Percentiles rank a stretch among this genome's conserved stretches.
Conservation (phyloP, 2,888 invertebrate genomes). For the Rhaphigaster nebulosa region DNA sequence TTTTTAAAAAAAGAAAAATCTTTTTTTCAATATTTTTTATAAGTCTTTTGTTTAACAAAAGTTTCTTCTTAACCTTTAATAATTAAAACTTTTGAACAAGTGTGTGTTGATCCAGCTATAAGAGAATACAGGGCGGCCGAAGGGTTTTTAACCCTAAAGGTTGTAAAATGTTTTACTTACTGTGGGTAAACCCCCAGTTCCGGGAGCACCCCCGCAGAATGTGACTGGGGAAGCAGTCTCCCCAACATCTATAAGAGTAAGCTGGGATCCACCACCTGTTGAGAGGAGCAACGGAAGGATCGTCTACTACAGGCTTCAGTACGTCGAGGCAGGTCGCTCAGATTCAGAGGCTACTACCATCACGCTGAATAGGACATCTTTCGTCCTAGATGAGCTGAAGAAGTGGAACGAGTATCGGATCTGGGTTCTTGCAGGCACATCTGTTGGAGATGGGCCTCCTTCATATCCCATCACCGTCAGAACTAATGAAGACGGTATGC, state of each 20-base stretch:
- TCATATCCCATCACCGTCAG: conserved; percentile 92
- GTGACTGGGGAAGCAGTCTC: conserved; percentile 90
- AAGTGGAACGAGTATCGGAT: conserved; percentile 97
- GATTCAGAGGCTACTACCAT: conserved; percentile 87
- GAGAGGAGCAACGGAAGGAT: conserved; percentile 93
- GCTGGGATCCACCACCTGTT: conserved; percentile 93
- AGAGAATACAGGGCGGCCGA: conserved; percentile 19
- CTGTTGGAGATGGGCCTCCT: conserved; percentile 95
- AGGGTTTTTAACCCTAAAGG: conserved; percentile 37
- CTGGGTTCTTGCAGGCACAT: conserved; percentile 96
- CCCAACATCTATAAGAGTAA: conserved; percentile 89
- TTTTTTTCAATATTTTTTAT: neutral
- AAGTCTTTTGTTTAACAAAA: neutral
- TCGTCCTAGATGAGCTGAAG: conserved; percentile 89
- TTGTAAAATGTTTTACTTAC: conserved; percentile 23
- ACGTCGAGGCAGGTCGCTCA: conserved; percentile 86
- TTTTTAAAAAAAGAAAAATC: neutral
- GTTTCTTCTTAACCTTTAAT: neutral
- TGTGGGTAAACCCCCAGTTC: conserved; percentile 76
- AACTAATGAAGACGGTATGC: conserved; percentile 99
- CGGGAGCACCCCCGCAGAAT: conserved; percentile 96
- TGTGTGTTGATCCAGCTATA: neutral
- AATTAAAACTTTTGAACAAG: conserved; percentile 1
- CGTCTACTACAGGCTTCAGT: conserved; percentile 94
- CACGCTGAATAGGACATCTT: conserved; percentile 81